These are phyloP conservation scores for Andrena camellia DNA, from an alignment of 2,888 invertebrate genomes.

Conservation along the genomic window DNA sequence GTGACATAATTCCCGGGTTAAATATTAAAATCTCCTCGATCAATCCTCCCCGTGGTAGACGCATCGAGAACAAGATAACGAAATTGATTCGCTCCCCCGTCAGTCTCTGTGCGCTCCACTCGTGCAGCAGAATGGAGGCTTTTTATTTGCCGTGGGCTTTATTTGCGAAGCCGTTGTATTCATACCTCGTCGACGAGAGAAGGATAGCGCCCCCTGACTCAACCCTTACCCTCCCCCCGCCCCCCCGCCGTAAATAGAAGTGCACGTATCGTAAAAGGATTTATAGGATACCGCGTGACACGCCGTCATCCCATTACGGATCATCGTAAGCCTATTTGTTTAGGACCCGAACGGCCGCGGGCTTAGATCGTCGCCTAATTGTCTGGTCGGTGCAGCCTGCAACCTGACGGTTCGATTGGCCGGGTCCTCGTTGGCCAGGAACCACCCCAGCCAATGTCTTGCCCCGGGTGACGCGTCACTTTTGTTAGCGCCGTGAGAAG, in stretches of 20 bases:
- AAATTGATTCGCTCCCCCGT: conserved; percentile 42
- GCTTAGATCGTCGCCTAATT: conserved; percentile 74
- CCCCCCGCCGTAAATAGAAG: conserved; percentile 60
- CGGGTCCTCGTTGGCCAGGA: conserved; percentile 42
- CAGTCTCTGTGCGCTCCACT: conserved; percentile 19
- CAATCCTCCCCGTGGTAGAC: neutral
- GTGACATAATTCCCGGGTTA: neutral
- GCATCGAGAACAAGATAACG: conserved; percentile 16
- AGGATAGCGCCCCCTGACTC: conserved; percentile 44
- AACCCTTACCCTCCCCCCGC: conserved; percentile 44
- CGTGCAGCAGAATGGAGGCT: conserved; percentile 8
- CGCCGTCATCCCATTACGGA: conserved; percentile 79
- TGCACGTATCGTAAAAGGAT: conserved; percentile 74
- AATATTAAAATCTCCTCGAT: neutral
- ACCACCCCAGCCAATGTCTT: conserved; percentile 38
- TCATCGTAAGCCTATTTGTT: conserved; percentile 81
- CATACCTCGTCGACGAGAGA: conserved; percentile 19
- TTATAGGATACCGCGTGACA: conserved; percentile 73
- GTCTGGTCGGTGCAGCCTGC: conserved; percentile 67
- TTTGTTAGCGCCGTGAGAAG: conserved; percentile 71
- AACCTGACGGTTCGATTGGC: conserved; percentile 71
- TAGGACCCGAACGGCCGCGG: conserved; percentile 73
- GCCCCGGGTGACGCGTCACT: conserved; percentile 65
- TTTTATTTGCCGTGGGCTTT: conserved; percentile 47
- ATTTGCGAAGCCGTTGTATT: conserved; percentile 49